Evolutionary conservation across 2,113 vertebrate species (phyloP).

Genomic region (Sarotherodon lohbergeri): DNA sequence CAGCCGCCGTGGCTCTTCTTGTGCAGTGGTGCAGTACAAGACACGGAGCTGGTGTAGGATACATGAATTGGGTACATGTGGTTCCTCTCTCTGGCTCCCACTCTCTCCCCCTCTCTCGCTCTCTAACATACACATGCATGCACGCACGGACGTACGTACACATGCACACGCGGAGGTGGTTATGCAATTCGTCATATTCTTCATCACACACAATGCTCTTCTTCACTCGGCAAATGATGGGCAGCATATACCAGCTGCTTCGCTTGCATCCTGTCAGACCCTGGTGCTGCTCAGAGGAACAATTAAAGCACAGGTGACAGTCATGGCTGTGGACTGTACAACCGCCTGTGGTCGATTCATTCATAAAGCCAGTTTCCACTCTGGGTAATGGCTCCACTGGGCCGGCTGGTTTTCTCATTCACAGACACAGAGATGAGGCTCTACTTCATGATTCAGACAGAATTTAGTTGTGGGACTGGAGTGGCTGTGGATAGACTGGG

Average conservation of each 20-base stretch:
- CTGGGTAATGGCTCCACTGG: constrained; percentile 34
- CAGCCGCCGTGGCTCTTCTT: constrained; percentile 7
- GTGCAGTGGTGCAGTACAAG: constrained; percentile 57
- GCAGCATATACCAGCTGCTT: background rate
- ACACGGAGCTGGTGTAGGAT: constrained; percentile 31
- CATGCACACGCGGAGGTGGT: constrained; percentile 26
- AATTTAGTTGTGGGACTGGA: background rate
- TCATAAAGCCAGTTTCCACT: constrained; percentile 60
- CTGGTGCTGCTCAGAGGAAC: background rate
- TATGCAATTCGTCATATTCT: constrained; percentile 66
- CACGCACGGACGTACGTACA: background rate
- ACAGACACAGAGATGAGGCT: constrained; percentile 21
- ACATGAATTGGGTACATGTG: constrained; percentile 57
- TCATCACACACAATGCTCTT: constrained; percentile 26
- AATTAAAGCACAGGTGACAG: constrained; percentile 14
- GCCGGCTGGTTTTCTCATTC: constrained; percentile 45
- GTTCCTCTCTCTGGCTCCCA: background rate
- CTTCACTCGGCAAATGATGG: background rate
- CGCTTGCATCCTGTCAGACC: background rate
- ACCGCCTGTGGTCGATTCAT: constrained; percentile 49
- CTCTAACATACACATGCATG: background rate
- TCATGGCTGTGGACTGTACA: background rate
- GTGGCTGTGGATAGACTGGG: background rate
- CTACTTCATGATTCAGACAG: constrained; percentile 8
- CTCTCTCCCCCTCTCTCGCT: background rate